Evolutionary conservation across 2,797 vertebrate species (phyloP).

Genomic region (Strix occidentalis): DNA sequence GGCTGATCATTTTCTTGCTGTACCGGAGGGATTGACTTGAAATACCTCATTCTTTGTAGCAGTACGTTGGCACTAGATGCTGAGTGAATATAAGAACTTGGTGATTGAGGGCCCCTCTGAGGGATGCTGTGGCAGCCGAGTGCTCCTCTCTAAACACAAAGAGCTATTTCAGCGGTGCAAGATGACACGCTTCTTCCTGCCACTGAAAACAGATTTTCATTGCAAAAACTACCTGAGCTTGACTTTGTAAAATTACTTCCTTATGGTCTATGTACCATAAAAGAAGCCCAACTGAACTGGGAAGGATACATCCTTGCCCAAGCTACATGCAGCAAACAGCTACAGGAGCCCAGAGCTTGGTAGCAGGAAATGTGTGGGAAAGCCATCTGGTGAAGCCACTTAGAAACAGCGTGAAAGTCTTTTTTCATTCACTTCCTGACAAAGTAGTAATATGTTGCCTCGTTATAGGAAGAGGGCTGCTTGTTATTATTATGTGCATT

Average conservation of each 20-base stretch:
- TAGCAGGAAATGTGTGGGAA: slow-evolving; percentile 68
- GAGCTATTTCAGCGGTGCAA: slow-evolving; percentile 12
- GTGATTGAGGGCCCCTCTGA: slow-evolving; percentile 26
- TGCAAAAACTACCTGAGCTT: slow-evolving; percentile 44
- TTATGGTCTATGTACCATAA: not conserved
- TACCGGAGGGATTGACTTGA: not conserved
- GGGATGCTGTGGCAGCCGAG: not conserved
- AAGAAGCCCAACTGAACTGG: not conserved
- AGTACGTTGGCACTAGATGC: not conserved
- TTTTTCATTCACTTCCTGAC: slow-evolving; percentile 63
- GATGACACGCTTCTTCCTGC: slow-evolving; percentile 14
- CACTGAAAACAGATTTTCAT: not conserved
- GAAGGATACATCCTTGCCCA: not conserved
- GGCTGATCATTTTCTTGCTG: not conserved
- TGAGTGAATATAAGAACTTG: not conserved
- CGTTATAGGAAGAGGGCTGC: not conserved
- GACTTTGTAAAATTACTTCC: slow-evolving; percentile 5
- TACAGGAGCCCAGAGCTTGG: slow-evolving; percentile 31
- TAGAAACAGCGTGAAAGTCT: slow-evolving; percentile 31
- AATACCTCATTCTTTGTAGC: slow-evolving; percentile 45
- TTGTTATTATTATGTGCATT: slow-evolving; percentile 6
- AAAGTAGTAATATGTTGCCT: slow-evolving; percentile 54
- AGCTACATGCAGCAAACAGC: not conserved
- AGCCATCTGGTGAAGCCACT: slow-evolving; percentile 61
- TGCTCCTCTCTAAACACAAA: not conserved